Conservation (phyloP, 2,888 invertebrate species). For the Lycaena phlaeas region DNA sequence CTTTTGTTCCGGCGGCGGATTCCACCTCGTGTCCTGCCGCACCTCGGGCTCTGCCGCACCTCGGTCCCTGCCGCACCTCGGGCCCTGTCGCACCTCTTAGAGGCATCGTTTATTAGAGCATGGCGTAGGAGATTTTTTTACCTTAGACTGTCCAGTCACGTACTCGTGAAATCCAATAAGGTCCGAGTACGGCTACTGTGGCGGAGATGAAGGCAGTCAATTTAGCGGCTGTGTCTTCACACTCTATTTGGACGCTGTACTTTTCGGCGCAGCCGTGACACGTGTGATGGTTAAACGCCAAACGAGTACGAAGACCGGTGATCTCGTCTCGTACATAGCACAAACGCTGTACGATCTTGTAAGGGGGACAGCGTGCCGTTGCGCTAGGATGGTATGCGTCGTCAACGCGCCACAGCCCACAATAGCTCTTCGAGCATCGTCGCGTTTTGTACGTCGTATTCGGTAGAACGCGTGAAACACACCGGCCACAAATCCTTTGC, state of each 20-base stretch:
- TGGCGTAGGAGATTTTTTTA: slow-evolving; percentile 3
- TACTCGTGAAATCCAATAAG: background rate
- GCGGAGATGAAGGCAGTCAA: background rate
- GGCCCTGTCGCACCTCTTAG: no score
- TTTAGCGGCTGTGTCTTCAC: slow-evolving; percentile 1
- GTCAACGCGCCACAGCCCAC: slow-evolving; percentile 5
- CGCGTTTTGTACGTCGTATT: background rate
- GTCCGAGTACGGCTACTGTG: background rate
- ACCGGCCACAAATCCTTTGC: slow-evolving; percentile 1
- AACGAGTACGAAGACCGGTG: slow-evolving; percentile 2
- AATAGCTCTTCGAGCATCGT: background rate
- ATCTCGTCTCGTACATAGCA: background rate
- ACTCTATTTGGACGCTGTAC: slow-evolving; percentile 2
- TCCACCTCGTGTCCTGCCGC: no score
- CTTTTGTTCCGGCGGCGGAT: no score
- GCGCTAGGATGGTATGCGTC: slow-evolving; percentile 1
- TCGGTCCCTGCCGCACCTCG: no score
- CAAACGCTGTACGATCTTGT: slow-evolving; percentile 4
- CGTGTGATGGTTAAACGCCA: slow-evolving; percentile 6
- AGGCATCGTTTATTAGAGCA: background rate
- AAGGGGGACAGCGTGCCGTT: slow-evolving; percentile 1
- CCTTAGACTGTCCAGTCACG: slow-evolving; percentile 2
- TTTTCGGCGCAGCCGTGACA: slow-evolving; percentile 6
- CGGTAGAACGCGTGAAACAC: background rate
- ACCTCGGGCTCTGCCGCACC: no score